phyloP scores from a whole-genome alignment of 2,113 vertebrate species.

The Chaetops frenatus region DNA sequence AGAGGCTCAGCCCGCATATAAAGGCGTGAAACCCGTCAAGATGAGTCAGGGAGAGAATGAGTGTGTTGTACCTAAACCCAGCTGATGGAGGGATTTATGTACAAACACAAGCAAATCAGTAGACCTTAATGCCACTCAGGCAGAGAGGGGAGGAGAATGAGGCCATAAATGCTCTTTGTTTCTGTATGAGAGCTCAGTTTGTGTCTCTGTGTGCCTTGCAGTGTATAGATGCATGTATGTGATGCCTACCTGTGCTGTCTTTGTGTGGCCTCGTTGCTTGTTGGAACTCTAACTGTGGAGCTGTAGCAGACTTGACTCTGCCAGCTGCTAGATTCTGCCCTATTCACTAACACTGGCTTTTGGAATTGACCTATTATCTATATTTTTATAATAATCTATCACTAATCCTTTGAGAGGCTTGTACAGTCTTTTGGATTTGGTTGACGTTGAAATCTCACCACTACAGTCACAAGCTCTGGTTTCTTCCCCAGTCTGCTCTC shows the following conservation, averaged over 20 bases:
- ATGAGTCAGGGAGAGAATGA: not conserved
- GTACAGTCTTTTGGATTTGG: not conserved
- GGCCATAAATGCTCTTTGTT: not conserved
- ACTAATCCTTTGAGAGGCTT: not conserved
- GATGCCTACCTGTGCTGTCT: rapidly evolving
- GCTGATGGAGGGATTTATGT: not conserved
- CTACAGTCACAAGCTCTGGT: not conserved
- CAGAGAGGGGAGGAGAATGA: not conserved
- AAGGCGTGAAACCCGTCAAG: not conserved
- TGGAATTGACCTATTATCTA: not conserved
- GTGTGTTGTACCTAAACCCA: not conserved
- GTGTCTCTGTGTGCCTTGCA: not conserved
- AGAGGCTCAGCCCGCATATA: not conserved
- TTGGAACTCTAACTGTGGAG: not conserved
- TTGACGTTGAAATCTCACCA: not conserved
- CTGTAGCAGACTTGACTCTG: not conserved
- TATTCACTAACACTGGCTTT: not conserved
- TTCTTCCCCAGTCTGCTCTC: not conserved
- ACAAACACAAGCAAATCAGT: no score
- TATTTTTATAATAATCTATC: not conserved
- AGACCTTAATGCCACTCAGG: not conserved
- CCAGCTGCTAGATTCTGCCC: not conserved
- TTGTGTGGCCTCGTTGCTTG: rapidly evolving
- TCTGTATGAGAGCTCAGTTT: not conserved
- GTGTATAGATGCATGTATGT: no score